Evolutionary conservation across 2,797 vertebrate species (phyloP).

Genomic region (Synaphobranchus kaupii): DNA sequence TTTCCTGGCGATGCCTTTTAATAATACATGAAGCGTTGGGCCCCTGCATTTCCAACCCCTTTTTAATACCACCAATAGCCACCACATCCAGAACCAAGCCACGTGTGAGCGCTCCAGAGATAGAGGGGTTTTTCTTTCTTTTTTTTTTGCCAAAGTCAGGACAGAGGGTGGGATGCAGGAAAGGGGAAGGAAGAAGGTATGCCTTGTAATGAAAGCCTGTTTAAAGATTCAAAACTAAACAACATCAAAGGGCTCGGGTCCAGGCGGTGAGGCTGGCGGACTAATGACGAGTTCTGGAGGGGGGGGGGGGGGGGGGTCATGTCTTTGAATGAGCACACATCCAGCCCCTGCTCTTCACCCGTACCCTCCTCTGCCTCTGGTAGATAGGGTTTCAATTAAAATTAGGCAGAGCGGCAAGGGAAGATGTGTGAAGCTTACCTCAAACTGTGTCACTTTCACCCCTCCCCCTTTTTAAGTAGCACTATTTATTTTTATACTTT

Average conservation of each 20-base stretch:
- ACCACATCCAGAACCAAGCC: neutral
- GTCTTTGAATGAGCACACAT: constrained; percentile 27
- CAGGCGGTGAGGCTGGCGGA: neutral
- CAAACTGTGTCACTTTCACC: constrained; percentile 25
- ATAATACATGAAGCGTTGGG: constrained; percentile 25
- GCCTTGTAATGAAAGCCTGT: constrained; percentile 20
- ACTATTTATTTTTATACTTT: constrained; percentile 28
- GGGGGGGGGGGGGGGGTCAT: neutral
- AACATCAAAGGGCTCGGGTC: constrained; percentile 29
- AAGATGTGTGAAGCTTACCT: constrained; percentile 29
- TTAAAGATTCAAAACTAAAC: constrained; percentile 37
- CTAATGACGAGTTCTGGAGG: constrained; percentile 16
- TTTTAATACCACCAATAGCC: neutral
- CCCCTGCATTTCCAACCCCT: neutral
- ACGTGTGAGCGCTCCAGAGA: constrained; percentile 1
- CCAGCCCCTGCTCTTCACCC: constrained; percentile 10
- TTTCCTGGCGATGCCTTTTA: constrained; percentile 6
- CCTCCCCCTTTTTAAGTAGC: constrained; percentile 26
- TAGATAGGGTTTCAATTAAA: constrained; percentile 38
- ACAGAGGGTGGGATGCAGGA: neutral
- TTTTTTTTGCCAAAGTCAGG: constrained; percentile 29
- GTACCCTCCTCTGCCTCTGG: constrained; percentile 12
- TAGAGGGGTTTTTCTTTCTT: neutral
- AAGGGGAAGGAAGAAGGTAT: constrained; percentile 9
- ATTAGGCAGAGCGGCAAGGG: constrained; percentile 28